These are phyloP conservation scores for Drosophila villosipedis DNA, from an alignment of 2,888 invertebrate genomes.

Conservation along the genomic window DNA sequence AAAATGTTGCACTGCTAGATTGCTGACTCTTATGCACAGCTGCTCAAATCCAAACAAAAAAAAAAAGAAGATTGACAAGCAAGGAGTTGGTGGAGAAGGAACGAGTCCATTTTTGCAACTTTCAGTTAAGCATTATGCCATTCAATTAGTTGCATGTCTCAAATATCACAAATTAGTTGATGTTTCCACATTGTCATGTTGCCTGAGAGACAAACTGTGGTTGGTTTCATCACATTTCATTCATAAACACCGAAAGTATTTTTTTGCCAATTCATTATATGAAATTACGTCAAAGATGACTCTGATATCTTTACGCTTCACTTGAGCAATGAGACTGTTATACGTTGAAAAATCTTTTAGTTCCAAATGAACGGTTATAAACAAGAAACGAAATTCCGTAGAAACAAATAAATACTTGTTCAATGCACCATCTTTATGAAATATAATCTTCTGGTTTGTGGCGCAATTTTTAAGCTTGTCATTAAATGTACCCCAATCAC, in stretches of 20 bases:
- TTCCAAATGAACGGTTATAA: conserved; percentile 2
- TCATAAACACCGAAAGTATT: conserved; percentile 11
- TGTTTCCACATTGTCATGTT: conserved; percentile 29
- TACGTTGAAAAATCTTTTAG: background rate
- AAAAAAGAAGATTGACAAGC: background rate
- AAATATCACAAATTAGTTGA: conserved; percentile 45
- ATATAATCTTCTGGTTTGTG: background rate
- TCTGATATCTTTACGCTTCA: conserved; percentile 16
- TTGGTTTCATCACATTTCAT: conserved; percentile 14
- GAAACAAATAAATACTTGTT: background rate
- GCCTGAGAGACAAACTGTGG: conserved; percentile 3
- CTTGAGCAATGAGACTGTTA: background rate
- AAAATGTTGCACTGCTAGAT: conserved; percentile 25
- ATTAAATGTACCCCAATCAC: background rate
- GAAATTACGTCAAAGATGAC: conserved; percentile 21
- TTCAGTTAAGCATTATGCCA: conserved; percentile 35
- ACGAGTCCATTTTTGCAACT: background rate
- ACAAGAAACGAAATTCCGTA: background rate
- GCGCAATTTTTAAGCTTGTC: background rate
- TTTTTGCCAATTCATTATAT: conserved; percentile 35
- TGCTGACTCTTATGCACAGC: conserved; percentile 14
- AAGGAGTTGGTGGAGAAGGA: background rate
- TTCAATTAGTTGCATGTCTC: conserved; percentile 45
- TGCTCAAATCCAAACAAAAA: background rate
- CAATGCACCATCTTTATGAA: background rate